A percentile compares a stretch with the other conserved stretches of the same genome.
phyloP scores from a whole-genome alignment of 2,113 vertebrate genomes.

The Rhodinocichla rosea region DNA sequence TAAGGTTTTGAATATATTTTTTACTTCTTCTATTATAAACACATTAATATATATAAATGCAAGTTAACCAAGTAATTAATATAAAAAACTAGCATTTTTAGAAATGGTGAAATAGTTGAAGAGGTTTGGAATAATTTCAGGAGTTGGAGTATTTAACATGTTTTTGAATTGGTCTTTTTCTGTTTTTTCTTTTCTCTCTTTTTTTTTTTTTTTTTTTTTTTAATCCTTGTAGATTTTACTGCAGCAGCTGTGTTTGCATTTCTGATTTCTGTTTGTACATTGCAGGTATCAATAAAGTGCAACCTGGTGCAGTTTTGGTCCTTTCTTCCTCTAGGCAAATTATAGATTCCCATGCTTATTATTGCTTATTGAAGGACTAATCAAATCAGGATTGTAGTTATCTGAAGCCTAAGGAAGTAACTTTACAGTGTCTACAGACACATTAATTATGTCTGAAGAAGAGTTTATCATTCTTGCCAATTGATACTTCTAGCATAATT shows the following conservation, averaged over 20 bases:
- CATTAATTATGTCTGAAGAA: constrained; percentile 19
- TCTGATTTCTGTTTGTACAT: constrained; percentile 60
- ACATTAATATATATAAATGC: not conserved
- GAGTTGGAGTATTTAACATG: constrained; percentile 11
- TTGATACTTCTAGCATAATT: not conserved
- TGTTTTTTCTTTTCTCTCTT: not conserved
- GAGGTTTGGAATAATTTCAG: constrained; percentile 28
- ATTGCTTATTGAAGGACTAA: constrained; percentile 46
- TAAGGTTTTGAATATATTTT: not conserved
- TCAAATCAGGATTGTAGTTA: constrained; percentile 32
- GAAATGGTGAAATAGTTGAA: not conserved
- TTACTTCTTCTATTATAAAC: not conserved
- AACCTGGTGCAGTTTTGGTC: not conserved
- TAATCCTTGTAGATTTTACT: constrained; percentile 13
- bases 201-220: not conserved
- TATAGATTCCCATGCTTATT: constrained; percentile 49
- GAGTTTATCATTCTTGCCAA: not conserved
- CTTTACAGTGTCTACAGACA: not conserved
- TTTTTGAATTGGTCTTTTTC: constrained; percentile 9
- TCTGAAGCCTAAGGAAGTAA: constrained; percentile 41
- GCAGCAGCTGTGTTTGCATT: constrained; percentile 53
- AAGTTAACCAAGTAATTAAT: not conserved
- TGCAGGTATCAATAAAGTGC: constrained; percentile 42
- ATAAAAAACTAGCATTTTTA: not conserved
- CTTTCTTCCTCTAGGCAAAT: constrained; percentile 36